These are phyloP conservation scores for Tenualosa ilisha DNA, from an alignment of 2,797 vertebrate species.

Conservation along the genomic window DNA sequence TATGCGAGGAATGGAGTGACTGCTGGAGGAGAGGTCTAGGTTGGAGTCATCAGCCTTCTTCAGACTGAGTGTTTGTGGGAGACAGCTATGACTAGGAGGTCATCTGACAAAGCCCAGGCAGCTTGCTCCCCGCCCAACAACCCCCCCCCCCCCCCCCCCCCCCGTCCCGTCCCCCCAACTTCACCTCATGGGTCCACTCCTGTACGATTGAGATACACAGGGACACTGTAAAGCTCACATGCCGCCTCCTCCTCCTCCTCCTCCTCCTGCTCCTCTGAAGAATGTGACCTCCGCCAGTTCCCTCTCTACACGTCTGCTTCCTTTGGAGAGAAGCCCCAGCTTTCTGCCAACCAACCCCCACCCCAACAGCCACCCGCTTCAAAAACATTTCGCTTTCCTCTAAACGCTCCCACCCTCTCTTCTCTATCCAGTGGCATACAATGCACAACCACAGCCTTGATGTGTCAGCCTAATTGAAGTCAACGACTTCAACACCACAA, in stretches of 20 bases:
- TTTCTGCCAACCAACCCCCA: conserved; percentile 46
- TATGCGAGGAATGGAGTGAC: not conserved
- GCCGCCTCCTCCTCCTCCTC: conserved; percentile 61
- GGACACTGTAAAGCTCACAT: conserved; percentile 53
- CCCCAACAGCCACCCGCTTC: not conserved
- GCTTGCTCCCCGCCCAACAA: too few relatives aligned
- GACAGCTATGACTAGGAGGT: not conserved
- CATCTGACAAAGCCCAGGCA: not conserved
- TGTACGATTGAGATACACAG: not conserved
- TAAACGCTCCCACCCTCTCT: not conserved
- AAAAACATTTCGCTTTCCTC: conserved; percentile 7
- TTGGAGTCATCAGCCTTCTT: not conserved
- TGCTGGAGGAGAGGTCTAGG: not conserved
- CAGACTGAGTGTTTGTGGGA: not conserved
- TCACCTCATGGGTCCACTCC: not conserved
- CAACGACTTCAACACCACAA: not conserved
- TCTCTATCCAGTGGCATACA: not conserved
- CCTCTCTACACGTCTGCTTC: conserved; percentile 70
- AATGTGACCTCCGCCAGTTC: conserved; percentile 66
- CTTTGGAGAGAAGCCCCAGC: conserved; percentile 61
- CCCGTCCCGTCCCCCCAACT: not conserved
- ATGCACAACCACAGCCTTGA: not conserved
- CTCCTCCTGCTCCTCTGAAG: conserved; percentile 60
- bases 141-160: not conserved
- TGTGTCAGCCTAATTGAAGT: not conserved